A percentile compares a stretch with the other conserved stretches of the same genome.
phyloP scores from a whole-genome alignment of 53 echinoderm and acorn worm genomes.

The Zoroaster sp. region DNA sequence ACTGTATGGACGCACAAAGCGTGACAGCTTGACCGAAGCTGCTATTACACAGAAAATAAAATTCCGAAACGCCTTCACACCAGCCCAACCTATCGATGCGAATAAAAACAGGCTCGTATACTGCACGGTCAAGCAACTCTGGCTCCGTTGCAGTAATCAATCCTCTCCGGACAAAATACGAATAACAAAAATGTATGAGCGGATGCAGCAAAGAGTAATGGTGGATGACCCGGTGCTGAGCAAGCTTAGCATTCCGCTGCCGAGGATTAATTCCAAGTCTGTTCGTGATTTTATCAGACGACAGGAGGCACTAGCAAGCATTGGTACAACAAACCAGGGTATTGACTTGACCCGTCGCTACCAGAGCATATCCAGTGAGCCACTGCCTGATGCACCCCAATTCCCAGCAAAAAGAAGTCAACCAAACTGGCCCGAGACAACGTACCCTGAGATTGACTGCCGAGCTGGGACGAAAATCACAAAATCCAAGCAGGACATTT shows the following conservation, averaged over 20 bases:
- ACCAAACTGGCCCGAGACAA: too few relatives aligned
- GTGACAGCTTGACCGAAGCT: slow-evolving; percentile 29
- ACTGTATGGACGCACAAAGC: slow-evolving; percentile 54
- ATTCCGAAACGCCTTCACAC: slow-evolving; percentile 31
- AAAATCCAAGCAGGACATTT: too few relatives aligned
- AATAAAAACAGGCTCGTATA: slow-evolving; percentile 48
- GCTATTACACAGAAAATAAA: slow-evolving; percentile 29
- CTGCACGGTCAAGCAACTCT: slow-evolving; percentile 50
- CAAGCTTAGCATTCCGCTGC: slow-evolving; percentile 47
- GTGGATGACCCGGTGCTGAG: slow-evolving; percentile 23
- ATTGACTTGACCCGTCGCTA: too few relatives aligned
- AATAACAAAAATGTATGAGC: slow-evolving; percentile 23
- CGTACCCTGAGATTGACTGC: too few relatives aligned
- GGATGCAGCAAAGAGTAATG: neutral
- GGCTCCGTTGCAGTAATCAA: slow-evolving; percentile 18
- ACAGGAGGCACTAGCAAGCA: too few relatives aligned
- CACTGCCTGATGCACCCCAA: too few relatives aligned
- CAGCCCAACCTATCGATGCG: slow-evolving; percentile 24
- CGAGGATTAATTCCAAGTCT: slow-evolving; percentile 38
- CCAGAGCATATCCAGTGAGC: too few relatives aligned
- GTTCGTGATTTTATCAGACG: too few relatives aligned
- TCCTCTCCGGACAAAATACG: slow-evolving; percentile 14
- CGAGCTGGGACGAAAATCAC: too few relatives aligned
- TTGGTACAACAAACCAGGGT: too few relatives aligned
- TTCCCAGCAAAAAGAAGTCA: too few relatives aligned